Conservation (phyloP, 1,140 invertebrate genomes). For the Ganaspis sp. region DNA sequence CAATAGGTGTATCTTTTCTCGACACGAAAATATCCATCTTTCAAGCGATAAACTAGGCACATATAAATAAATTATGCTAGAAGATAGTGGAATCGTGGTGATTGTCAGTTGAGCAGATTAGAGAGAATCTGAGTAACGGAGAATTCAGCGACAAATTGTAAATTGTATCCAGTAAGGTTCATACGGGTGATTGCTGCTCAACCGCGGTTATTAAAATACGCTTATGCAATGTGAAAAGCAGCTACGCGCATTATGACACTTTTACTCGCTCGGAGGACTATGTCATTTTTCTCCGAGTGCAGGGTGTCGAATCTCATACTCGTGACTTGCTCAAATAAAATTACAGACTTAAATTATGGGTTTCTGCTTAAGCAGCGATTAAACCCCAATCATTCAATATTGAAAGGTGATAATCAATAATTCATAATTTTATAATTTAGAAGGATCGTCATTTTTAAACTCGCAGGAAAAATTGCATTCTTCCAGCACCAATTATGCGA, state of each 20-base stretch:
- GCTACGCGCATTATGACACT: constrained; percentile 19
- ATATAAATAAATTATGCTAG: no score
- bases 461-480: background rate
- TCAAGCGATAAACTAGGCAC: no score
- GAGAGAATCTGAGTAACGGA: background rate
- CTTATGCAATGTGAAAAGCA: constrained; percentile 20
- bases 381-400: background rate
- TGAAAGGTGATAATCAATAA: background rate
- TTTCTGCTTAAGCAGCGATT: background rate
- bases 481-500: no score
- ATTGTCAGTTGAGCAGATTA: constrained; percentile 18
- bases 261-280: constrained; percentile 21
- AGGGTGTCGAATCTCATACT: background rate
- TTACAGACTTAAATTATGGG: background rate
- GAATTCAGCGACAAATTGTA: background rate
- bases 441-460: background rate
- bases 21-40: no score
- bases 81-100: background rate
- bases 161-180: background rate
- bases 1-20: no score
- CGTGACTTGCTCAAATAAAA: constrained; percentile 1
- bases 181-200: constrained; percentile 1
- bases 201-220: constrained; percentile 18
- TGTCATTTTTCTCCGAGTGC: background rate
- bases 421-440: background rate